These are phyloP conservation scores for Ridgeia piscesae DNA, from an alignment of 1,140 invertebrate genomes.

Conservation along the genomic window DNA sequence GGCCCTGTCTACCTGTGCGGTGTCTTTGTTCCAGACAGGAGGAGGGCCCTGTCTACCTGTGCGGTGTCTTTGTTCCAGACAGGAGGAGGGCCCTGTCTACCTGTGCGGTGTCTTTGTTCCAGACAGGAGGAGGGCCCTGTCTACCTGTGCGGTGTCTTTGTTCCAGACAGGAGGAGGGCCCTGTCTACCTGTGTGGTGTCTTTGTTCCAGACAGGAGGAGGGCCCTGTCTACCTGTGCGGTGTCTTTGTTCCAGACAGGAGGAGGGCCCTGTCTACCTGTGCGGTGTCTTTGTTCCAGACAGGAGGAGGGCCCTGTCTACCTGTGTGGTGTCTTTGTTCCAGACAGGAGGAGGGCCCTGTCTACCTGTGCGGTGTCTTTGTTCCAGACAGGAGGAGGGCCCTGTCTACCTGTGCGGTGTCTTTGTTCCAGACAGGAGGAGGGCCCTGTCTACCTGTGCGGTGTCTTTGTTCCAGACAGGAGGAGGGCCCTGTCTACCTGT, in stretches of 20 bases:
- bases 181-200: conserved; percentile 78
- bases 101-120: conserved; percentile 83
- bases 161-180: conserved; percentile 62
- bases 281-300: conserved; percentile 76
- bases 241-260: conserved; percentile 69
- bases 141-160: conserved; percentile 84
- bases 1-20: conserved; percentile 77
- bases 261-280: conserved; percentile 72
- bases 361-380: conserved; percentile 84
- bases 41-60: conserved; percentile 72
- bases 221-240: conserved; percentile 77
- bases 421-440: conserved; percentile 68
- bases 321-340: conserved; percentile 83
- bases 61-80: conserved; percentile 76
- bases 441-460: conserved; percentile 77
- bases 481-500: conserved; percentile 72
- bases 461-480: conserved; percentile 69
- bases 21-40: conserved; percentile 69
- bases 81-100: conserved; percentile 67
- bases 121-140: conserved; percentile 65
- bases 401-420: conserved; percentile 78
- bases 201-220: conserved; percentile 68
- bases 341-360: conserved; percentile 65
- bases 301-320: conserved; percentile 67
- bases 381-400: conserved; percentile 62